A percentile compares a stretch with the other conserved stretches of the same genome.
phyloP scores from a whole-genome alignment of 1,140 invertebrate genomes.

The Drosophila sulfurigaster region DNA sequence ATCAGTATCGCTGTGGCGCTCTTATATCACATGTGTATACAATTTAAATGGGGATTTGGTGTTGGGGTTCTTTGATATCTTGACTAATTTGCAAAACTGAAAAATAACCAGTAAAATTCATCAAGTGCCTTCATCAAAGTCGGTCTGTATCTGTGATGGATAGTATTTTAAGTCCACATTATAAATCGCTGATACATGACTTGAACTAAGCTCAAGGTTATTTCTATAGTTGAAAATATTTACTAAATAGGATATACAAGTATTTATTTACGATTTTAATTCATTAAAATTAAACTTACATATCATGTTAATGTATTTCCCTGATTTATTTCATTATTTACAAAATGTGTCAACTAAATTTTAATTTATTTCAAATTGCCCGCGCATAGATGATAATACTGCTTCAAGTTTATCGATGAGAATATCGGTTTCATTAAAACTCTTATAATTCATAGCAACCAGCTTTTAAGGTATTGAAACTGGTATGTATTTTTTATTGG shows the following conservation, averaged over 20 bases:
- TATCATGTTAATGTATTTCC: no score
- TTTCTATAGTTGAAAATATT: slow-evolving; percentile 1
- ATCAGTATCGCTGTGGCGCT: slow-evolving; percentile 23
- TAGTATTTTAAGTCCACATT: slow-evolving; percentile 65
- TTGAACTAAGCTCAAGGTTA: slow-evolving; percentile 15
- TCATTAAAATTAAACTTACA: no score
- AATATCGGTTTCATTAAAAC: background rate
- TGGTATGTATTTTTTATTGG: no score
- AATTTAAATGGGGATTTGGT: slow-evolving; percentile 50
- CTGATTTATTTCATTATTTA: no score
- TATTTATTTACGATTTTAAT: background rate
- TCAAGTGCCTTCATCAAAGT: slow-evolving; percentile 71
- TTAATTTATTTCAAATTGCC: background rate
- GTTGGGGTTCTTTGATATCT: slow-evolving; percentile 45
- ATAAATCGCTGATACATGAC: slow-evolving; percentile 35
- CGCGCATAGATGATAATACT: background rate
- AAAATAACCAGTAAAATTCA: slow-evolving; percentile 61
- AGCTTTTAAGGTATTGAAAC: background rate
- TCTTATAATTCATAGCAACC: slow-evolving; percentile 1
- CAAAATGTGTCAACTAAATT: background rate
- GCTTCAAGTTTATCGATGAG: background rate
- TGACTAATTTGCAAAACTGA: slow-evolving; percentile 55
- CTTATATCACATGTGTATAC: slow-evolving; percentile 63
- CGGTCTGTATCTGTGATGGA: slow-evolving; percentile 62
- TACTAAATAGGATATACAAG: background rate